phyloP scores from a whole-genome alignment of 2,888 invertebrate genomes.

The Agrotis ipsilon region DNA sequence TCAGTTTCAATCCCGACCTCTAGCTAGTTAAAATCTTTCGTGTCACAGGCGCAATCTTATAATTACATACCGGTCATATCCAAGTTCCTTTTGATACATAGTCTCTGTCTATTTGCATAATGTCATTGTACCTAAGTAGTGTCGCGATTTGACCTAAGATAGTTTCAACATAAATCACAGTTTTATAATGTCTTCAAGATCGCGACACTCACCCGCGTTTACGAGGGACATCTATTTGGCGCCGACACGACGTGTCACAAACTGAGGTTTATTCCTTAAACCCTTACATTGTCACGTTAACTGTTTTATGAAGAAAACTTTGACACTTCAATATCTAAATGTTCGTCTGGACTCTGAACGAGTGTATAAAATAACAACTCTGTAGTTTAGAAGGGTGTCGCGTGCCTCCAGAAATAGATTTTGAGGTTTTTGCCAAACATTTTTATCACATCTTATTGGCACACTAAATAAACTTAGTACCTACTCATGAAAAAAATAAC shows the following conservation, averaged over 20 bases:
- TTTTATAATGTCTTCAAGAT: constrained; percentile 33
- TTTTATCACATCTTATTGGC: not conserved
- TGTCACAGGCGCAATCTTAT: no score
- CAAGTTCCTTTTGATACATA: not conserved
- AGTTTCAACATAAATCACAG: constrained; percentile 34
- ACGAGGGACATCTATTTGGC: constrained; percentile 13
- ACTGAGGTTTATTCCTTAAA: constrained; percentile 1
- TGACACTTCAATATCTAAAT: constrained; percentile 15
- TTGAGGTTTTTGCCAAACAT: not conserved
- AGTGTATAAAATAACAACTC: constrained; percentile 4
- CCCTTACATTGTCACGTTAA: constrained; percentile 32
- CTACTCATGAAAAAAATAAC: not conserved
- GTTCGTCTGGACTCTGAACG: not conserved
- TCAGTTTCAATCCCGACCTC: not conserved
- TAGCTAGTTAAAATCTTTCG: no score
- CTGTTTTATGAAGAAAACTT: constrained; percentile 37
- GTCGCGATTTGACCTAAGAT: not conserved
- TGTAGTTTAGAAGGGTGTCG: not conserved
- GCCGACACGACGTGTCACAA: constrained; percentile 15
- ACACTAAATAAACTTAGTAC: not conserved
- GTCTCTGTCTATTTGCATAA: not conserved
- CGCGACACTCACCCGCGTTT: constrained; percentile 26
- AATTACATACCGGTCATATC: not conserved
- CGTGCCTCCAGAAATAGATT: not conserved
- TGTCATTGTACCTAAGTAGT: not conserved